Evolutionary conservation across 2,113 vertebrate genomes (phyloP), one percentile per base, ranked within the genome.

Genomic region (Plestiodon gilberti): DNA sequence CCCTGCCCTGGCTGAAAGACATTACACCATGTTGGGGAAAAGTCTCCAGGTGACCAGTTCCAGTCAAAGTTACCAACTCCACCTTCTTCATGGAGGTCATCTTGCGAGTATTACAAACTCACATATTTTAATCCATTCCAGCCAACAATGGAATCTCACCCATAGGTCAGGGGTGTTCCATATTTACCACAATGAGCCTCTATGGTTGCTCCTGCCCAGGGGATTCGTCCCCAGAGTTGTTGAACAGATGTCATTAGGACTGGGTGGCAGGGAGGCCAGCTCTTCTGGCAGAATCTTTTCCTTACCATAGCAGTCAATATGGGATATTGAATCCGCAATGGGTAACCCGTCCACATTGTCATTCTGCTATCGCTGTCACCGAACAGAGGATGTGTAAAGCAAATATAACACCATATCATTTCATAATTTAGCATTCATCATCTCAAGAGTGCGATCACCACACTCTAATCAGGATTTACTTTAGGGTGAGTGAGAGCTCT

Each of bases 381-480:
- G 52, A 65, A 73, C 38, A 86, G 79, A 87, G 40, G 0, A 23
- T 55, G 22, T 61, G 74, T 43, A 91, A 64, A 52, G 73, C n/a
- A 92, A 71, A 48, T 38, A 69, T 77, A 74, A 82, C 67, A 71
- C 70, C 33, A 33, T 78, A 81, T 17, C 30, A 61, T 83, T 86
- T 89, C 40, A 84, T 0, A 0, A 35, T 75, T 71, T 52, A 61
- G 76, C 18, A 35, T 11, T 69, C 48, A n/a, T 84, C 73, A 23
- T 70, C 57, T 55, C 43, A 78, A 69, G 65, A 65, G 23, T 28
- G 10, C 78, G 6, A 67, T 70, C 70, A 59, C 30, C 69, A 38
- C 14, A 64, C 33, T 25, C 0, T 0, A 90, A 75, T 77, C 87
- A 43, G 48, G 38, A 55, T 92, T 87, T 48, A 84, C 28, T 0